Base-by-base conservation (phyloP, 30 jellyfish, hydroid and myxozoan genomes). In the Aurelia aurita region DNA sequence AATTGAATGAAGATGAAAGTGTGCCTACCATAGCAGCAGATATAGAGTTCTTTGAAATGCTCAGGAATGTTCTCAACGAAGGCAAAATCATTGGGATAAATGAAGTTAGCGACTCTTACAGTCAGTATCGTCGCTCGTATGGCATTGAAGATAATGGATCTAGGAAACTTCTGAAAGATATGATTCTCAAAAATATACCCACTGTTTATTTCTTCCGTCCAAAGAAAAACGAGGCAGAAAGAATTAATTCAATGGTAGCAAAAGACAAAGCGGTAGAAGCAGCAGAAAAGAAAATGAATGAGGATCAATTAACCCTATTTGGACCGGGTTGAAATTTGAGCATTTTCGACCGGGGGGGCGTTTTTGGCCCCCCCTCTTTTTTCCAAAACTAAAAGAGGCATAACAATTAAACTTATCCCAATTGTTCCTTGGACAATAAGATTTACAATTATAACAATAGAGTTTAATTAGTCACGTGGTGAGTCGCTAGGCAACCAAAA, bases 1-100 rank as follows among this genome's bases (percentile, higher is more conserved):
- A 59, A 59, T 59, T 59, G 12, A 25, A 59, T 59, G 71, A 59
- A 59, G 71, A 59, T 59, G 71, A 59, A 23, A 59, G 71, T 59
- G 26, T 59, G 71, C 11, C 71, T 59, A 59, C 12, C 11, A 59
- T 59, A 59, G 71, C 71, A 59, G 71, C 71, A 59, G 71, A 59
- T 59, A 23, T 59, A 14, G 71, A 59, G 71, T 59, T 9, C 71
- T 59, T 14, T 20, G 71, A 59, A 59, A 59, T 59, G 71, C 71
- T 59, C 25, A 59, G 20, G 20, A 59, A 59, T 59, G 31, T 59
- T 59, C 71, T 59, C 20, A 59, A 59, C 71, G 20, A 59, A 59
- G 71, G 31, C 25, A n/a, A n/a, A n/a, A n/a, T n/a, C n/a, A n/a
- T n/a, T n/a, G n/a, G n/a, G n/a, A 59, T 59, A 25, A 25, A 59